Base-by-base conservation (phyloP, 1,140 invertebrate species). In the Macrobrachium rosenbergii region DNA sequence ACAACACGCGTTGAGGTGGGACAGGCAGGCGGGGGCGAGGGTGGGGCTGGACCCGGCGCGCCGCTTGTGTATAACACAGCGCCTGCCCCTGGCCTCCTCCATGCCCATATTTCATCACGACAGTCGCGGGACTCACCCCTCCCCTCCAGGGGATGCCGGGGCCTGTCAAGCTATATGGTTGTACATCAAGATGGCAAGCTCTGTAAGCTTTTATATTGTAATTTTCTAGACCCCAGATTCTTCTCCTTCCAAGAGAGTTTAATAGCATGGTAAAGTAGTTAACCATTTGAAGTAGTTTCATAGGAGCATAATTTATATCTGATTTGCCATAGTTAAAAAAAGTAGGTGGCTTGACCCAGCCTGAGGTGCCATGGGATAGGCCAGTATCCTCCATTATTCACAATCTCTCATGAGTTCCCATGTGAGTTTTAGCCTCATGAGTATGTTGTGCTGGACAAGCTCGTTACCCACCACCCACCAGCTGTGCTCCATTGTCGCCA, bases 121-220 rank as follows among this genome's bases (percentile, higher is more conserved):
- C 75, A 80, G 76, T 79, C 63, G 77, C 78, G 64, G 76, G 78
- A 80, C 83, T 80, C 78, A 86, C 83, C 83, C 83, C 67, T 80
- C 83, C 83, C 83, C 67, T 80, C 63, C 63, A 86, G 77, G 83
- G 83, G 83, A 80, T 60, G 80, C 69, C 59, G 73, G 77, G 45
- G 67, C 86, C 81, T 88, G 86, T 77, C 69, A 82, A 82, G 86
- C 80, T 88, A 82, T 77, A 83, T 88, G 86, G 86, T 88, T 83
- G 86, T 88, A 82, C 75, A 88, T 83, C 86, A 82, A 82, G 75
- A 78, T 88, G 81, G 86, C 81, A 82, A 86, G 86, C 86, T 82
- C 86, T 88, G 80, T 82, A 88, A 88, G 86, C 86, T 88, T 88
- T 88, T 88, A 88, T 88, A 88, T 82, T 88, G 86, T 88, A 88